These are phyloP conservation scores for Hofmannophila pseudospretella DNA, from an alignment of 2,888 invertebrate species.

Conservation along the genomic window DNA sequence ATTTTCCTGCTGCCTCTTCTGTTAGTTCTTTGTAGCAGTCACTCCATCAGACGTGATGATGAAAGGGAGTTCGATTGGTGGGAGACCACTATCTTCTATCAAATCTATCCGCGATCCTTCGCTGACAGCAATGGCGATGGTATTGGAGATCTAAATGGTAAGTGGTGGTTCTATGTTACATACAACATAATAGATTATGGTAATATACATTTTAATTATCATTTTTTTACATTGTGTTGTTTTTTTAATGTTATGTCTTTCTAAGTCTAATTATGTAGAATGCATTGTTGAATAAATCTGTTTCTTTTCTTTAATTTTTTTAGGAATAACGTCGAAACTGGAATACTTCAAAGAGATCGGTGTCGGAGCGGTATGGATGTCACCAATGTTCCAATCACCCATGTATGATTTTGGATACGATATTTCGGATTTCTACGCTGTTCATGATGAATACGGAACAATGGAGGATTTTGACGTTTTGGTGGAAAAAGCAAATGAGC, in stretches of 20 bases:
- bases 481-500: conserved; percentile 62
- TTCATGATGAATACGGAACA: conserved; percentile 84
- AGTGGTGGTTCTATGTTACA: no score
- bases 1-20: conserved; percentile 37
- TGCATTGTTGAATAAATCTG: no score
- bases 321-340: conserved; percentile 79
- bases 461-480: conserved; percentile 83
- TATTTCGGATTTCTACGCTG: conserved; percentile 82
- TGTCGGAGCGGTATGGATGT: conserved; percentile 84
- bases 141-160: conserved; percentile 78
- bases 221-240: no score
- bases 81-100: conserved; percentile 85
- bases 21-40: conserved; percentile 30
- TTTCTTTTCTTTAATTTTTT: background rate
- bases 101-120: conserved; percentile 88
- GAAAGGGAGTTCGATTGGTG: conserved; percentile 81
- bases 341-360: conserved; percentile 82
- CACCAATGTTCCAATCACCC: conserved; percentile 84
- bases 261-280: no score
- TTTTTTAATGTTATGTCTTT: no score
- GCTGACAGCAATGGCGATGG: conserved; percentile 88
- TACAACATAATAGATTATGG: no score
- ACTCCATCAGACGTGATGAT: conserved; percentile 24
- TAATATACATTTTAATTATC: no score
- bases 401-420: conserved; percentile 91